These are phyloP conservation scores for Agrilus planipennis DNA, from an alignment of 1,140 invertebrate species.

Conservation along the genomic window DNA sequence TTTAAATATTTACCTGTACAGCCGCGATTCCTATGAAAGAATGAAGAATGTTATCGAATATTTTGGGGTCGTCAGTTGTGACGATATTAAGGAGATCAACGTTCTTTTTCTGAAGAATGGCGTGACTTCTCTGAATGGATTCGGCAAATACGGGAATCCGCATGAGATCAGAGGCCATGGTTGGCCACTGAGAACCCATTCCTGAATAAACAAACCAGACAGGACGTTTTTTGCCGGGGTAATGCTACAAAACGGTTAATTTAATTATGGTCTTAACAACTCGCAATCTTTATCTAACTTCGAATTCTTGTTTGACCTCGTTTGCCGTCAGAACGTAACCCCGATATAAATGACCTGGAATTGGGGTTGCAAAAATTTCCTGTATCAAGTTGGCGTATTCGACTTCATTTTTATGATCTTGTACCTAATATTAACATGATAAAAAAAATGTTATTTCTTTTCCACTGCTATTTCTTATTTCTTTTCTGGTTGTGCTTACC, in stretches of 20 bases:
- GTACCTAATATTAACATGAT: too few species aligned
- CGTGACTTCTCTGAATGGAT: slow-evolving; percentile 56
- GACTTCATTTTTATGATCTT: slow-evolving; percentile 40
- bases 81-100: slow-evolving; percentile 72
- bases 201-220: slow-evolving; percentile 56
- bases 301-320: slow-evolving; percentile 22
- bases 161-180: slow-evolving; percentile 51
- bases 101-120: slow-evolving; percentile 56
- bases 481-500: slow-evolving; percentile 26
- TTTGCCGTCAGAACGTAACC: slow-evolving; percentile 38
- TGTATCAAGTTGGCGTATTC: slow-evolving; percentile 44
- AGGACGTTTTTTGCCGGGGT: slow-evolving; percentile 29
- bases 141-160: slow-evolving; percentile 50
- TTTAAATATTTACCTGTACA: slow-evolving; percentile 54
- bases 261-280: slow-evolving; percentile 40
- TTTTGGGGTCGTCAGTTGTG: slow-evolving; percentile 55
- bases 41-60: slow-evolving; percentile 72
- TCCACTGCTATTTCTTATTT: slow-evolving; percentile 21
- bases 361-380: slow-evolving; percentile 37
- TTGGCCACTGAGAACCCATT: slow-evolving; percentile 59
- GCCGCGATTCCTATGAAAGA: slow-evolving; percentile 87
- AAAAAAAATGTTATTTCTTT: too few species aligned
- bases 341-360: slow-evolving; percentile 47
- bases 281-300: slow-evolving; percentile 27
- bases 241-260: slow-evolving; percentile 48